These are phyloP conservation scores for Stratiomys singularior DNA, from an alignment of 2,888 invertebrate genomes.

Conservation along the genomic window DNA sequence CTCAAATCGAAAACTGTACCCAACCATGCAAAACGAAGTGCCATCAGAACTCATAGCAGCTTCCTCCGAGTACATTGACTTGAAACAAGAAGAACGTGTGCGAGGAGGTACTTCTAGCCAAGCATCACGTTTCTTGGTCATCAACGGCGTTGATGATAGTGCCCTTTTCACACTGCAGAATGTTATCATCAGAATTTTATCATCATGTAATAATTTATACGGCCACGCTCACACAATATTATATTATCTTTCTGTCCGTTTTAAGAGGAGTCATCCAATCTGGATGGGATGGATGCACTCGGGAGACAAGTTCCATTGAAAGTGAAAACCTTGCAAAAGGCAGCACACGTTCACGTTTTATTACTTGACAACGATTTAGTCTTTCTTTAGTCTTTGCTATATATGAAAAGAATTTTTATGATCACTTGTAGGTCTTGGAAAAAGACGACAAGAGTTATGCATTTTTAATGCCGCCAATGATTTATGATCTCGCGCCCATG, in stretches of 20 bases:
- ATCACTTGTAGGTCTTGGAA: not conserved
- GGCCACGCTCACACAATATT: not conserved
- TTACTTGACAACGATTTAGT: no score
- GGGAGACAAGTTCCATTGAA: not conserved
- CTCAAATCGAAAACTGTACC: no score
- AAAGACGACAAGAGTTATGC: not conserved
- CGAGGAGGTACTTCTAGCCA: not conserved
- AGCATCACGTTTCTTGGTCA: not conserved
- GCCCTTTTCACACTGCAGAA: slow-evolving; percentile 14
- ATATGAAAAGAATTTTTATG: not conserved
- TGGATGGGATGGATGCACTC: not conserved
- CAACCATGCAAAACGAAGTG: no score
- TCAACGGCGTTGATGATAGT: not conserved
- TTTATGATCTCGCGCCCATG: slow-evolving; percentile 16
- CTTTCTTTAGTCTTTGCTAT: not conserved
- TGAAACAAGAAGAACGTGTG: not conserved
- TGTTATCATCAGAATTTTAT: not conserved
- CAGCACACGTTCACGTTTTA: not conserved
- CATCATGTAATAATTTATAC: slow-evolving; percentile 16
- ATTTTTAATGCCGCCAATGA: slow-evolving; percentile 8
- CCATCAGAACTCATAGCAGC: not conserved
- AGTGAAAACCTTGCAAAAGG: slow-evolving; percentile 15
- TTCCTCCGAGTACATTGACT: slow-evolving; percentile 11
- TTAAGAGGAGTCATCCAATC: not conserved
- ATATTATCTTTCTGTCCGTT: not conserved